Base-by-base conservation (phyloP, 2,888 invertebrate species). In the Stenchaetothrips biformis region DNA sequence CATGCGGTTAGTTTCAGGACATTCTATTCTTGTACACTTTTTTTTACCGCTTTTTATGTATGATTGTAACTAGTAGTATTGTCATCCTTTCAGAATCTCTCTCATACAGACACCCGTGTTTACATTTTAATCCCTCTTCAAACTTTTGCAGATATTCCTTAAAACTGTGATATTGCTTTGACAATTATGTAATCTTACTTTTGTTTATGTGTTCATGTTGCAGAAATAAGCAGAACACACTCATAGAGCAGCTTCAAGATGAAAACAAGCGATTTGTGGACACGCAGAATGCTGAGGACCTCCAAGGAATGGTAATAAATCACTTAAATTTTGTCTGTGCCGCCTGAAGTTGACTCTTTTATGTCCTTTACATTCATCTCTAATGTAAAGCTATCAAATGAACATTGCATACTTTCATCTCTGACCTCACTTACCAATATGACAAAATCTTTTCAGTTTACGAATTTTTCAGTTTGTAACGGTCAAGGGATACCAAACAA, bases 381-480 rank as follows among this genome's bases (percentile, higher is more conserved):
- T 37, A 37, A 37, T 37, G 37, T 4, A 37, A 37, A 37, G 37
- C 37, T 37, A 37, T 37, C 37, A 2, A 2, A 37, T 37, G 4
- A 37, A 37, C 37, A 37, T 1, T 37, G 37, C 37, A 37, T 37
- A 4, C 37, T 37, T 37, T 37, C 37, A 37, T 37, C 37, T 37
- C 37, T 37, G 37, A 21, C 21, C 67, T 74, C 67, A 74, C 25
- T 74, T 74, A 74, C 67, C 67, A 74, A 74, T 25, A 74, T 25
- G 25, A 25, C 67, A 25, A 74, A 74, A 7, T 74, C 67, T 74
- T 74, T 74, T 74, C 67, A 74, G 67, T 74, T 74, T 74, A 74
- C 67, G 21, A 74, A 74, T 74, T 74, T 74, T 74, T 25, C 67
- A 74, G 67, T 74, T 74, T 74, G 67, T 74, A 74, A 74, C 25